These are phyloP conservation scores for Drosophila pseudotalamancana DNA, from an alignment of 2,888 invertebrate genomes.

Conservation along the genomic window DNA sequence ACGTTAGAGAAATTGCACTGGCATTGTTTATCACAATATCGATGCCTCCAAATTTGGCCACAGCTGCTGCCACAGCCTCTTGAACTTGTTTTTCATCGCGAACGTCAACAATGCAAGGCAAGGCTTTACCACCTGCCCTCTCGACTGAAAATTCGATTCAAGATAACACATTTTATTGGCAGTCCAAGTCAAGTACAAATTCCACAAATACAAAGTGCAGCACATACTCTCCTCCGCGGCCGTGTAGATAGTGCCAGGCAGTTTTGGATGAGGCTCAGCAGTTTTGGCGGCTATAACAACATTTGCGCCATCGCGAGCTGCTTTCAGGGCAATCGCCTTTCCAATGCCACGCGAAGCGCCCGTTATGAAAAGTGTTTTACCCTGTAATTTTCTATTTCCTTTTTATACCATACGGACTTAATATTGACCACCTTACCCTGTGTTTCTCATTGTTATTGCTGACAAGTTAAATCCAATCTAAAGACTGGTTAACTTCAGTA, in stretches of 20 bases:
- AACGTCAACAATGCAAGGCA: conserved; percentile 93
- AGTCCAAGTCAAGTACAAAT: conserved; percentile 21
- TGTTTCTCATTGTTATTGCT: conserved; percentile 27
- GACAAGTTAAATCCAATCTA: background rate
- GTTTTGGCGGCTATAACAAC: conserved; percentile 95
- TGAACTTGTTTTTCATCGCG: conserved; percentile 89
- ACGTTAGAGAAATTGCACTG: conserved; percentile 94
- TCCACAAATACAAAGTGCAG: conserved; percentile 20
- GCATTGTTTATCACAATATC: conserved; percentile 98
- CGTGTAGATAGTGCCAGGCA: conserved; percentile 91
- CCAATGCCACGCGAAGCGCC: conserved; percentile 99
- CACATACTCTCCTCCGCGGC: conserved; percentile 91
- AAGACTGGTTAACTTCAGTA: background rate
- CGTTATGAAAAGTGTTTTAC: conserved; percentile 96
- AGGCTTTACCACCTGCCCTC: conserved; percentile 90
- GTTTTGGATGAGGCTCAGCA: conserved; percentile 88
- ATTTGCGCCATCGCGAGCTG: conserved; percentile 94
- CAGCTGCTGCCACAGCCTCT: conserved; percentile 88
- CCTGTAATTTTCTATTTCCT: conserved; percentile 87
- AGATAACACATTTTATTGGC: conserved; percentile 12
- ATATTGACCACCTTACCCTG: conserved; percentile 10
- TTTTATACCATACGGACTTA: background rate
- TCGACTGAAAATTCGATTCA: conserved; percentile 88
- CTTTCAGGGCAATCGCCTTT: conserved; percentile 95
- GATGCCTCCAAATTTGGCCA: conserved; percentile 94